These are phyloP conservation scores for Catotricha subobsoleta DNA, from an alignment of 2,888 invertebrate genomes.

Conservation along the genomic window DNA sequence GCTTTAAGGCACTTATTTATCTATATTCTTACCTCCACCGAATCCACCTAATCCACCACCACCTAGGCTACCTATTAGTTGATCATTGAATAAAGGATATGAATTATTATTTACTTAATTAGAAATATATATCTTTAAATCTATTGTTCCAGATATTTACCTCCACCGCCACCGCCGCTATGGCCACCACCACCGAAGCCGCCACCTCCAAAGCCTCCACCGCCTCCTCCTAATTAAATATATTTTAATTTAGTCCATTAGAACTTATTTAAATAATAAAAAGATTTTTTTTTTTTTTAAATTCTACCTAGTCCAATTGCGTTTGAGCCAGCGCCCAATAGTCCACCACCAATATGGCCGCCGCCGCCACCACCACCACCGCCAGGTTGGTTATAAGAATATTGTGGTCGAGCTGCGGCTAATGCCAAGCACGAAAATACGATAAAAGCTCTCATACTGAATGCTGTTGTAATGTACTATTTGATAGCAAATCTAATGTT, in stretches of 20 bases:
- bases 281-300: too few relatives aligned
- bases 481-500: too few relatives aligned
- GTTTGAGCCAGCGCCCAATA: background rate
- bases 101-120: too few relatives aligned
- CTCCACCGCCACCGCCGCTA: constrained; percentile 12
- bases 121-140: too few relatives aligned
- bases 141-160: background rate
- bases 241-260: too few relatives aligned
- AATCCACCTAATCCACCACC: constrained; percentile 4
- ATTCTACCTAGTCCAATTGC: too few relatives aligned
- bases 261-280: too few relatives aligned
- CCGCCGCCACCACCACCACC: constrained; percentile 31
- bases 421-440: constrained; percentile 12
- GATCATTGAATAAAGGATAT: too few relatives aligned
- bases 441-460: constrained; percentile 12
- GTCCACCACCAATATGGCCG: constrained; percentile 22
- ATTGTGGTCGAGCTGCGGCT: constrained; percentile 13
- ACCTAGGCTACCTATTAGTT: too few relatives aligned
- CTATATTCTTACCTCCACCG: constrained; percentile 5
- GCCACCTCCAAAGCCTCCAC: constrained; percentile 5
- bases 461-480: too few relatives aligned
- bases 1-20: too few relatives aligned
- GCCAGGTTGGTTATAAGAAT: constrained; percentile 16
- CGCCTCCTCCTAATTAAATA: background rate
- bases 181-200: constrained; percentile 8